Evolutionary conservation across 2,888 invertebrate genomes (phyloP).

Genomic region (Acanthococcus lagerstroemiae): DNA sequence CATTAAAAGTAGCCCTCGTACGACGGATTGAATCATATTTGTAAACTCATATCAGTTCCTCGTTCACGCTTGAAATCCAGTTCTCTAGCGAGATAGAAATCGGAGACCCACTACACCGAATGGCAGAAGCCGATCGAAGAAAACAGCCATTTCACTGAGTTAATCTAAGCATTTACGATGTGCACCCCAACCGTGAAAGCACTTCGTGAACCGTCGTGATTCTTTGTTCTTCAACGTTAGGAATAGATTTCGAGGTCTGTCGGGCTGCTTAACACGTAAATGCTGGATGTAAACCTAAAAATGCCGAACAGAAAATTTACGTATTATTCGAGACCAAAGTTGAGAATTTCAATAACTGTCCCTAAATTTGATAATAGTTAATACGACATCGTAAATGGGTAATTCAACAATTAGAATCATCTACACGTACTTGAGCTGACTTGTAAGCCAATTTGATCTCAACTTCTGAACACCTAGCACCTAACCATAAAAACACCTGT

Average conservation of each 20-base stretch:
- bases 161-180: constrained; percentile 73
- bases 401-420: not conserved
- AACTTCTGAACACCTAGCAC: constrained; percentile 92
- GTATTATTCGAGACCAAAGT: not conserved
- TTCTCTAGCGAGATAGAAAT: too few species aligned
- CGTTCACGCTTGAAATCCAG: too few species aligned
- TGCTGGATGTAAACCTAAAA: constrained; percentile 92
- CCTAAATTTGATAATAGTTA: too few species aligned
- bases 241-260: constrained; percentile 79
- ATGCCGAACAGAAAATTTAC: not conserved
- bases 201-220: constrained; percentile 86
- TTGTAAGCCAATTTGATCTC: constrained; percentile 98
- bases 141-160: too few species aligned
- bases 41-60: too few species aligned
- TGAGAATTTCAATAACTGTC: too few species aligned
- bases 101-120: too few species aligned
- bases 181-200: constrained; percentile 97
- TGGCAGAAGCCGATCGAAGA: too few species aligned
- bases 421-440: constrained; percentile 73
- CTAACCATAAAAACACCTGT: constrained; percentile 96
- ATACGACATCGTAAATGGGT: not conserved
- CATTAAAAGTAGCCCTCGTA: too few species aligned
- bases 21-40: too few species aligned
- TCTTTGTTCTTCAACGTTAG: constrained; percentile 94
- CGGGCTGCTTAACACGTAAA: constrained; percentile 87